phyloP scores from a whole-genome alignment of 2,113 vertebrate species.

The Microcebus griseorufus region DNA sequence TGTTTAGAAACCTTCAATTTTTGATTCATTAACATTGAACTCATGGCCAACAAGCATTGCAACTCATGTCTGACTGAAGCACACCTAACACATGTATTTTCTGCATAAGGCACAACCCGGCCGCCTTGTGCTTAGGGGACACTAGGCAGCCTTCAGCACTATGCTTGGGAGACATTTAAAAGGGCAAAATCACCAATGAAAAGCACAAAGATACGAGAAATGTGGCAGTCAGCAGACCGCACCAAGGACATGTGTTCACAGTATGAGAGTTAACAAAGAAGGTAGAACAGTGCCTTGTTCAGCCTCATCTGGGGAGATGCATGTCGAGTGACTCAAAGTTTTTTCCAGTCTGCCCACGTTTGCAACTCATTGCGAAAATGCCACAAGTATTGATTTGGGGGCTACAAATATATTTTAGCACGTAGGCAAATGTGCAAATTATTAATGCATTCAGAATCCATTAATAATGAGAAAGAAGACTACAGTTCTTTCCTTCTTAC shows the following conservation, averaged over 20 bases:
- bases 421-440: not conserved
- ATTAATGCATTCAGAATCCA: not conserved
- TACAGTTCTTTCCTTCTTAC: not conserved
- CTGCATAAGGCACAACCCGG: not conserved
- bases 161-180: not conserved
- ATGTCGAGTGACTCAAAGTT: not conserved
- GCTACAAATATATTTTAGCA: constrained; percentile 17
- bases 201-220: not conserved
- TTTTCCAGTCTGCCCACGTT: not conserved
- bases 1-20: not conserved
- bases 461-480: not conserved
- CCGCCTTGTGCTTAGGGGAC: not conserved
- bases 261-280: not conserved
- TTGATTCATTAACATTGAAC: not conserved
- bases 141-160: not conserved
- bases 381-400: not conserved
- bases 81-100: not conserved
- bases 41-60: not conserved
- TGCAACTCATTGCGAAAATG: not conserved
- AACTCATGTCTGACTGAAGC: not conserved
- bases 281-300: not conserved
- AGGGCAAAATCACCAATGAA: not conserved
- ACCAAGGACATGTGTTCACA: not conserved
- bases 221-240: not conserved
- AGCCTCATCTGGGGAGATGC: not conserved